Conservation (phyloP, 2,113 vertebrate genomes). For the Sturnira hondurensis region DNA sequence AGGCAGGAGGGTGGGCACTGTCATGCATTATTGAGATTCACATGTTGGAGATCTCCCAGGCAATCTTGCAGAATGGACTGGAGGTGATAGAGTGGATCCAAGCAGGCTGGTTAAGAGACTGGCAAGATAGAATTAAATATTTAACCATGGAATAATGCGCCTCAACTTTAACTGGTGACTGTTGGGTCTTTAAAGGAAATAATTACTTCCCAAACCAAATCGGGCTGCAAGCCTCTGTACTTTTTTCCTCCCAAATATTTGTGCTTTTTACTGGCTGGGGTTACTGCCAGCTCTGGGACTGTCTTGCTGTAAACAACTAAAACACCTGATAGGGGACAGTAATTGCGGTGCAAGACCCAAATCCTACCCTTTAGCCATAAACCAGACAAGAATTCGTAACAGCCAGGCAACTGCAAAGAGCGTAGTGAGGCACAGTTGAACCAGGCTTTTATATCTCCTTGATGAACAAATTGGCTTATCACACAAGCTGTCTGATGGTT, state of each 20-base stretch:
- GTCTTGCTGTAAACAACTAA: slow-evolving; percentile 30
- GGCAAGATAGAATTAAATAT: background rate
- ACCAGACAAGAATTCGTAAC: slow-evolving; percentile 41
- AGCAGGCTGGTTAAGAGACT: background rate
- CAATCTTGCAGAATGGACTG: background rate
- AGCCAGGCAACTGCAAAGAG: slow-evolving; percentile 27
- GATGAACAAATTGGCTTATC: slow-evolving; percentile 60
- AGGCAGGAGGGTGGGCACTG: background rate
- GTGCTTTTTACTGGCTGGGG: slow-evolving; percentile 17
- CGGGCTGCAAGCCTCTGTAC: background rate
- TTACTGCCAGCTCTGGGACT: background rate
- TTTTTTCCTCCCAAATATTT: slow-evolving; percentile 26
- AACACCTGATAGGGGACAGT: background rate
- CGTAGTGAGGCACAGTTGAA: background rate
- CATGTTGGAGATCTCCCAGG: background rate
- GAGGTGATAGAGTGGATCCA: background rate
- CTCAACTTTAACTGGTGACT: background rate
- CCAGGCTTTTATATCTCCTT: slow-evolving; percentile 38
- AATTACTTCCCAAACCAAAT: background rate
- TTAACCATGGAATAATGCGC: background rate
- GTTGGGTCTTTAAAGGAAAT: background rate
- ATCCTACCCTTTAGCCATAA: slow-evolving; percentile 45
- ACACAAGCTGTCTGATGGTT: background rate
- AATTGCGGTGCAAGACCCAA: slow-evolving; percentile 55
- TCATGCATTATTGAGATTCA: background rate